Percentiles rank a stretch among this genome's conserved stretches.
phyloP scores from a whole-genome alignment of 2,113 vertebrate species.

The Pedetes capensis region DNA sequence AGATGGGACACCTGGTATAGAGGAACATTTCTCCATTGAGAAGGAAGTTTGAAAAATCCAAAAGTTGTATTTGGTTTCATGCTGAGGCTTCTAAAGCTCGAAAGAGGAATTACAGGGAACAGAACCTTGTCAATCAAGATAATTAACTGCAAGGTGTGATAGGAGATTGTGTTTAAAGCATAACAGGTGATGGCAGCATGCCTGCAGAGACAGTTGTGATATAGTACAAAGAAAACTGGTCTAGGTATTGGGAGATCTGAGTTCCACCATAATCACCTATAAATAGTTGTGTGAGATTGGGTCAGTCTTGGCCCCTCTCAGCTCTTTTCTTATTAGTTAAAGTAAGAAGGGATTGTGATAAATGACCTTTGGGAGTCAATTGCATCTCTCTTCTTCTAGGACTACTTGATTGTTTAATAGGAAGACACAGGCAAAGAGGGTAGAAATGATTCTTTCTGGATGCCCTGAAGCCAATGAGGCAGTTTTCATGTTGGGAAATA shows the following conservation, averaged over 20 bases:
- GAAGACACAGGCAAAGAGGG: neutral
- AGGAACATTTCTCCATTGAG: constrained; percentile 18
- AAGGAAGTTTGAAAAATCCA: neutral
- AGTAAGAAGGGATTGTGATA: constrained; percentile 28
- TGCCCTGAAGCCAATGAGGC: neutral
- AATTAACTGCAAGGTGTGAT: constrained; percentile 53
- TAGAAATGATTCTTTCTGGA: constrained; percentile 5
- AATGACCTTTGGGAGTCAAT: constrained; percentile 37
- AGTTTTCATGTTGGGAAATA: constrained; percentile 10
- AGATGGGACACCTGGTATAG: neutral
- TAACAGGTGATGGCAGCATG: neutral
- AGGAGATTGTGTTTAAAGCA: constrained; percentile 4
- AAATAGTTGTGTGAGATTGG: constrained; percentile 18
- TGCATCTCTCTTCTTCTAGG: neutral
- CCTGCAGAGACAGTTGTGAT: neutral
- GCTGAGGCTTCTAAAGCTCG: constrained; percentile 5
- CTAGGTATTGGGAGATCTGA: neutral
- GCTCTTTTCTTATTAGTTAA: constrained; percentile 16
- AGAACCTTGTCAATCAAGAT: constrained; percentile 32
- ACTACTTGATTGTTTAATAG: constrained; percentile 35
- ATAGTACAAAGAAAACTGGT: neutral
- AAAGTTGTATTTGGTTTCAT: constrained; percentile 38
- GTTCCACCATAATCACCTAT: neutral
- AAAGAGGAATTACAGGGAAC: constrained; percentile 8
- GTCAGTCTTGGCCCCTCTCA: neutral